Conservation (phyloP, 2,797 vertebrate species). For the Poeciliopsis turneri region DNA sequence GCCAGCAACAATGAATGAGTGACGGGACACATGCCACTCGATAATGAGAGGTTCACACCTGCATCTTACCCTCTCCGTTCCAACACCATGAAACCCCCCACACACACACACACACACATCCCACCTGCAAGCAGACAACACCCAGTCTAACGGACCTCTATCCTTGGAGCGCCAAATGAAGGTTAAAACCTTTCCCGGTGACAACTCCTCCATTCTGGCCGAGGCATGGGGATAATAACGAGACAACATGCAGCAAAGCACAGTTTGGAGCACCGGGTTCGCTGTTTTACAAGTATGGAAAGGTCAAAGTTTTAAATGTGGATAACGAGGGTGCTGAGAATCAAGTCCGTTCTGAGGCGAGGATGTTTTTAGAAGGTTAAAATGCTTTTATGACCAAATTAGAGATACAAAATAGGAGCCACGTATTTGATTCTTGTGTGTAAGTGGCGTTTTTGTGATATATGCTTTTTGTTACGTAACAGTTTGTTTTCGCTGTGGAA, state of each 20-base stretch:
- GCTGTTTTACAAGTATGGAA: slow-evolving; percentile 33
- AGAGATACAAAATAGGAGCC: background rate
- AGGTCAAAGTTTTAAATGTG: slow-evolving; percentile 30
- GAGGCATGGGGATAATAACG: slow-evolving; percentile 39
- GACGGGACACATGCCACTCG: slow-evolving; percentile 75
- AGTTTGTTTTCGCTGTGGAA: background rate
- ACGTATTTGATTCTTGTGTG: background rate
- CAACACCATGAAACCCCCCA: slow-evolving; percentile 24
- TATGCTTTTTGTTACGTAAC: background rate
- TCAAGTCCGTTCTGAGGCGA: background rate
- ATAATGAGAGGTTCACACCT: slow-evolving; percentile 76
- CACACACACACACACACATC: background rate
- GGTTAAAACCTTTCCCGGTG: slow-evolving; percentile 54
- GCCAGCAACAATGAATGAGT: slow-evolving; percentile 71
- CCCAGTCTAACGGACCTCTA: slow-evolving; percentile 1
- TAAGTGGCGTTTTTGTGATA: background rate
- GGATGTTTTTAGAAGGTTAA: background rate
- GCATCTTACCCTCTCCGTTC: slow-evolving; percentile 55
- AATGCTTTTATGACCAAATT: background rate
- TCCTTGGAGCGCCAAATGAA: slow-evolving; percentile 32
- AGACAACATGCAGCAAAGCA: slow-evolving; percentile 31
- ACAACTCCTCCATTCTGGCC: slow-evolving; percentile 29
- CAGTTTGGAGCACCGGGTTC: slow-evolving; percentile 19
- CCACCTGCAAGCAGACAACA: background rate
- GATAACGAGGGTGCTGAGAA: slow-evolving; percentile 4